Percentiles rank a stretch among this genome's conserved stretches.
Conservation (phyloP, 2,888 invertebrate genomes). For the Seladonia tumulorum region DNA sequence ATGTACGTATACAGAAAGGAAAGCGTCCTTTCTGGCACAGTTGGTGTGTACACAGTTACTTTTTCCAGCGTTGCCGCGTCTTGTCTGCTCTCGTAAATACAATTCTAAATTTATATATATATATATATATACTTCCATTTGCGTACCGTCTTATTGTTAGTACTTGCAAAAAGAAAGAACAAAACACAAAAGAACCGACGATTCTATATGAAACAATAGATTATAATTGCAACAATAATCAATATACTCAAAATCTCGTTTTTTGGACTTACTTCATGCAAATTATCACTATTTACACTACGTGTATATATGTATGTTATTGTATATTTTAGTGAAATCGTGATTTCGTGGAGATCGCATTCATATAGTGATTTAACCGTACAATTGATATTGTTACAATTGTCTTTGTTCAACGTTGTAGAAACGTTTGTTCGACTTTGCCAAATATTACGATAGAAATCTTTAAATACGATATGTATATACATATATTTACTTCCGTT, state of each 20-base stretch:
- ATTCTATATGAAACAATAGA: neutral
- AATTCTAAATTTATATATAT: neutral
- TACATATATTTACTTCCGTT: neutral
- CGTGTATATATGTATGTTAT: neutral
- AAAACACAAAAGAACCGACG: neutral
- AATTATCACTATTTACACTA: neutral
- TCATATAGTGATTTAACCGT: neutral
- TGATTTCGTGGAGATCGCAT: neutral
- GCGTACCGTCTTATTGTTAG: neutral
- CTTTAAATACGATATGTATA: neutral
- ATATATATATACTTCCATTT: neutral
- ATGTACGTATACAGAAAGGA: constrained; percentile 20
- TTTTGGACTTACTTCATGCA: neutral
- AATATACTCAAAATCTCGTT: neutral
- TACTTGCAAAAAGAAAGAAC: neutral
- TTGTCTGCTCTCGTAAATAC: neutral
- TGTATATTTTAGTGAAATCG: neutral
- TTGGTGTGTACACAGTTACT: constrained; percentile 30
- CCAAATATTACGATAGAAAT: neutral
- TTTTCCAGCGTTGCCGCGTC: constrained; percentile 43
- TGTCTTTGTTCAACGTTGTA: constrained; percentile 16
- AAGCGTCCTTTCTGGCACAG: constrained; percentile 37
- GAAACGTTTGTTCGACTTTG: neutral
- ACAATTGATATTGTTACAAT: neutral
- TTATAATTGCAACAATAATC: neutral